Base-by-base conservation (phyloP, 2,888 invertebrate species). In the Andrena minutula region DNA sequence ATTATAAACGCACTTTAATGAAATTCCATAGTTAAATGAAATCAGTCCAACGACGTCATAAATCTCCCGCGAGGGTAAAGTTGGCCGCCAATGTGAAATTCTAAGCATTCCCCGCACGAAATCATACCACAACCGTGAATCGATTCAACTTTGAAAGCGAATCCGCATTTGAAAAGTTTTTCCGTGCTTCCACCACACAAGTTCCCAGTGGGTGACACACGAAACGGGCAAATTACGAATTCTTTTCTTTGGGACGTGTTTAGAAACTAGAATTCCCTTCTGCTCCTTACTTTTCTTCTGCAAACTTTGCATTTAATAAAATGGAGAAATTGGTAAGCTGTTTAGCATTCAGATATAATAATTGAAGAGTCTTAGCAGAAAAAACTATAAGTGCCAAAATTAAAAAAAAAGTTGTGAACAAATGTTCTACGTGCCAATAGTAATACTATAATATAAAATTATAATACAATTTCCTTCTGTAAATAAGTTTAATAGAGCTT, bases 91-190 rank as follows among this genome's bases (percentile, higher is more conserved):
- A 60, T 66, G 8, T 20, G 71, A 28, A 77, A 72, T 70, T 77
- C 49, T 30, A 23, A 51, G 61, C 75, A 68, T 75, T 69, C 47
- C 49, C 12, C 28, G 2, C 8, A 12, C 51, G 61, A 58, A 30
- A 30, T 75, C 61, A n/a, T 26, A 23, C 65, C n/a, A 10, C 71
- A 71, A 65, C 47, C 61, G 41, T 12, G 16, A 28, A 47, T 70
- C 70, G 70, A 61, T 66, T 16, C 47, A 74, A 74, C 66, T 58
- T 66, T 35, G 8, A 32, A 70, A 53, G 41, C 56, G 35, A 76
- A 70, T 64, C 56, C 35, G 63, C 68, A 32, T 76, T 47, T n/a
- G 63, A 12, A 10, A 53, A 76, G 53, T 70, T 76, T 56, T 47
- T 4, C 23, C 35, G n/a, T 12, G 26, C 12, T 32, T 47, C 26